Percentiles rank a stretch among this genome's conserved stretches.
Evolutionary conservation across 2,888 invertebrate species (phyloP).

Genomic region (Tenthredo livida): DNA sequence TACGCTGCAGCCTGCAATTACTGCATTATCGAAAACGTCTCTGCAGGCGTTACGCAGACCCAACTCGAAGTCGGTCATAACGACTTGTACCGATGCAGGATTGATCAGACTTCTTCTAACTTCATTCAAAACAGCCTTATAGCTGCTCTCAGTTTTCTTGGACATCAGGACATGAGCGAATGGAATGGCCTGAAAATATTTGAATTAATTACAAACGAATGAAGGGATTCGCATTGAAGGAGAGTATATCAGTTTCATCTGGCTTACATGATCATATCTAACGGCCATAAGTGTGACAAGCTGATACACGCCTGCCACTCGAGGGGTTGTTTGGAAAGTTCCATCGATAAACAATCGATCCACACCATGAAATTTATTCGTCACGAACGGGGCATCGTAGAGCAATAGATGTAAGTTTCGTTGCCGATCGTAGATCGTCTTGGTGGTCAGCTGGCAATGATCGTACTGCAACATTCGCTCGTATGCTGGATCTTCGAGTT

Average conservation of each 20-base stretch:
- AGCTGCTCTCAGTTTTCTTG: conserved; percentile 28
- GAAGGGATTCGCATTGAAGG: neutral
- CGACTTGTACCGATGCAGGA: neutral
- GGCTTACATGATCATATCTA: conserved; percentile 39
- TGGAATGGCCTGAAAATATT: conserved; percentile 36
- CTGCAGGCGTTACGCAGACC: neutral
- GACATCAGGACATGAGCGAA: neutral
- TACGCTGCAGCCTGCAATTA: neutral
- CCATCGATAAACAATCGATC: conserved; percentile 45
- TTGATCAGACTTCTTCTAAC: neutral
- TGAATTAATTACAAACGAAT: neutral
- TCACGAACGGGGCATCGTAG: neutral
- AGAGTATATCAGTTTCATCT: neutral
- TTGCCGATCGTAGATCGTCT: too few relatives aligned
- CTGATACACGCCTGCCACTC: conserved; percentile 34
- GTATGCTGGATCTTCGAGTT: conserved; percentile 5
- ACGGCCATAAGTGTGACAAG: conserved; percentile 46
- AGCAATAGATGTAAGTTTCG: too few relatives aligned
- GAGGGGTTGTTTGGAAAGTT: conserved; percentile 40
- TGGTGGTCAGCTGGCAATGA: too few relatives aligned
- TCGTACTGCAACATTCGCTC: neutral
- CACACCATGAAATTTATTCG: conserved; percentile 14
- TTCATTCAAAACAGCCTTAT: conserved; percentile 33
- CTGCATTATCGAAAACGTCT: neutral
- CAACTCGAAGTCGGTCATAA: neutral